phyloP scores from a whole-genome alignment of 2,888 invertebrate species.

The Xestobium rufovillosum region DNA sequence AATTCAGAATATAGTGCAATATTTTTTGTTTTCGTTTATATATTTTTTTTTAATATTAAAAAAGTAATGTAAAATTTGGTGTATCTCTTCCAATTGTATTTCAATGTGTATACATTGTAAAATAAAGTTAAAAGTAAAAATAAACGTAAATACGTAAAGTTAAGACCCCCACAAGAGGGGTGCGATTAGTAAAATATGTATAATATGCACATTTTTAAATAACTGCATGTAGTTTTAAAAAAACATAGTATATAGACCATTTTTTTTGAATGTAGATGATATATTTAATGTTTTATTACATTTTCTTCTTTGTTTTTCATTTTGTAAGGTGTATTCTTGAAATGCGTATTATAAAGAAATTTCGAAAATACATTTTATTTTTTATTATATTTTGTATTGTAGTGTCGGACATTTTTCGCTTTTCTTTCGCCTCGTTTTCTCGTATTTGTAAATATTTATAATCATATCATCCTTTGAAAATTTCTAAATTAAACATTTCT shows the following conservation, averaged over 20 bases:
- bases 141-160: conserved; percentile 37
- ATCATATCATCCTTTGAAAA: conserved; percentile 72
- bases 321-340: conserved; percentile 27
- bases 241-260: conserved; percentile 34
- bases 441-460: conserved; percentile 51
- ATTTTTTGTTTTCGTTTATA: conserved; percentile 29
- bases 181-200: conserved; percentile 36
- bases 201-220: conserved; percentile 43
- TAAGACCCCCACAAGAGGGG: conserved; percentile 23
- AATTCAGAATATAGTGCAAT: conserved; percentile 37
- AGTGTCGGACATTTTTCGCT: conserved; percentile 38
- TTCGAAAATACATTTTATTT: conserved; percentile 35
- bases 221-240: conserved; percentile 39
- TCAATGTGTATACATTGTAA: conserved; percentile 41
- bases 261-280: conserved; percentile 36
- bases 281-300: conserved; percentile 25
- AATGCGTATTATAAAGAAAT: conserved; percentile 24
- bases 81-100: conserved; percentile 39
- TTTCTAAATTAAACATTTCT: conserved; percentile 65
- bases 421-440: conserved; percentile 47
- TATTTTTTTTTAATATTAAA: conserved; percentile 24
- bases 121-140: conserved; percentile 27
- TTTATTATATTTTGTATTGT: conserved; percentile 46
- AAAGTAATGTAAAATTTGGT: conserved; percentile 25
- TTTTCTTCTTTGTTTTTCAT: conserved; percentile 26